phyloP scores from a whole-genome alignment of 2,113 vertebrate genomes.

The Otolemur garnettii region DNA sequence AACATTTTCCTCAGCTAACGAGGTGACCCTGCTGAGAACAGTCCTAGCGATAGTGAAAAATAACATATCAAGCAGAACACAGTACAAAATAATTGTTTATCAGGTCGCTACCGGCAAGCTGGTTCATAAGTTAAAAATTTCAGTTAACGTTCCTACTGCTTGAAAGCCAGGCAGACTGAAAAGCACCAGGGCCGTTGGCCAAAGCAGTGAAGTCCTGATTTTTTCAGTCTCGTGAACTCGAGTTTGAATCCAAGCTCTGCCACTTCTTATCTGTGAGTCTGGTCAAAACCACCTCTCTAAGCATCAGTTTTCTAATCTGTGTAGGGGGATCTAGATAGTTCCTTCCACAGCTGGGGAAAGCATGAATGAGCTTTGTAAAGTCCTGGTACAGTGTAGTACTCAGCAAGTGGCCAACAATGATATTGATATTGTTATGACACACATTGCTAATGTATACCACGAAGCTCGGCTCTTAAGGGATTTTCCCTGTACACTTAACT shows the following conservation, averaged over 20 bases:
- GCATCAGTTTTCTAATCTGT: neutral
- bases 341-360: neutral
- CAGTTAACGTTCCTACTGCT: constrained; percentile 37
- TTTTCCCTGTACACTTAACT: neutral
- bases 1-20: constrained; percentile 82
- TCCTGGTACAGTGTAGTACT: neutral
- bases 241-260: neutral
- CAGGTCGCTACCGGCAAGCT: neutral
- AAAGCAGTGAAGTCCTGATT: neutral
- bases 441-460: neutral
- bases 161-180: neutral
- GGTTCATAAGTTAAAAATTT: constrained; percentile 47
- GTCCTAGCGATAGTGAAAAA: constrained; percentile 83
- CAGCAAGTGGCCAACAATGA: neutral
- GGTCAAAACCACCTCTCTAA: neutral
- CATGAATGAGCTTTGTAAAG: neutral
- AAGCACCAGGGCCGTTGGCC: neutral
- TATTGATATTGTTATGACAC: neutral
- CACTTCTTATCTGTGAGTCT: neutral
- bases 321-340: neutral
- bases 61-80: constrained; percentile 66
- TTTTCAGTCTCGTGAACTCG: neutral
- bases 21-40: constrained; percentile 83
- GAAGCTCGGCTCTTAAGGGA: neutral
- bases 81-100: constrained; percentile 73